Percentiles rank a stretch among this genome's conserved stretches.
Evolutionary conservation across 2,797 vertebrate genomes (phyloP).

Genomic region (Helarctos malayanus): DNA sequence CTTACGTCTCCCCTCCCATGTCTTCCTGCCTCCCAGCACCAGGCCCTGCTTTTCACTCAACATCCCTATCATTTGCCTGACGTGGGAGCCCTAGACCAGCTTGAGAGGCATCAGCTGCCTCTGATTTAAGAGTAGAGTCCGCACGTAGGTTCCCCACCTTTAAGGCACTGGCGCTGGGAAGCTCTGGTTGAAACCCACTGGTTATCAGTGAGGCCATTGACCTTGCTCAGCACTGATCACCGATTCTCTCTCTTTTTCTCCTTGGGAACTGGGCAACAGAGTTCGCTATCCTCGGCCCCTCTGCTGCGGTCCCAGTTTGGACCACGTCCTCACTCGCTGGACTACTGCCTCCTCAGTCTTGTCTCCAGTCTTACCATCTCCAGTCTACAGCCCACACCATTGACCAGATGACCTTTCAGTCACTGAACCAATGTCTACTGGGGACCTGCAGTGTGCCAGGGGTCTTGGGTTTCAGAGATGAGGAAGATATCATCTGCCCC

Average conservation of each 20-base stretch:
- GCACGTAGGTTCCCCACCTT: too few species aligned
- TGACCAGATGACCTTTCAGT: neutral
- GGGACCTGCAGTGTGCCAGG: neutral
- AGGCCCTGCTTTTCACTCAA: constrained; percentile 54
- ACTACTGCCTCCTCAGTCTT: neutral
- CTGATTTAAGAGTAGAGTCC: neutral
- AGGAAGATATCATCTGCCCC: neutral
- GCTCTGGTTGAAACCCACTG: neutral
- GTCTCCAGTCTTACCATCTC: neutral
- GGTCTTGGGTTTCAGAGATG: neutral
- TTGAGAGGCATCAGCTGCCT: neutral
- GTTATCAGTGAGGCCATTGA: neutral
- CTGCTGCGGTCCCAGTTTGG: neutral
- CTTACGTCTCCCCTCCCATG: neutral
- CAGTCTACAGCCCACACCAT: neutral
- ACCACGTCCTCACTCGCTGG: neutral
- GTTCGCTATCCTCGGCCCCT: neutral
- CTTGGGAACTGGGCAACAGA: neutral
- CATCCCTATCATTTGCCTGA: constrained; percentile 25
- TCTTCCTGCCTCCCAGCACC: constrained; percentile 38
- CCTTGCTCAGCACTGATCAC: neutral
- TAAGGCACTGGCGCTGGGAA: too few species aligned
- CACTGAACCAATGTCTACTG: neutral
- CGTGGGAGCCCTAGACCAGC: constrained; percentile 68
- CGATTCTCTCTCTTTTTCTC: neutral